Percentiles rank a stretch among this genome's conserved stretches.
Evolutionary conservation across 2,888 invertebrate species (phyloP).

Genomic region (Drosophila flavopinicola): DNA sequence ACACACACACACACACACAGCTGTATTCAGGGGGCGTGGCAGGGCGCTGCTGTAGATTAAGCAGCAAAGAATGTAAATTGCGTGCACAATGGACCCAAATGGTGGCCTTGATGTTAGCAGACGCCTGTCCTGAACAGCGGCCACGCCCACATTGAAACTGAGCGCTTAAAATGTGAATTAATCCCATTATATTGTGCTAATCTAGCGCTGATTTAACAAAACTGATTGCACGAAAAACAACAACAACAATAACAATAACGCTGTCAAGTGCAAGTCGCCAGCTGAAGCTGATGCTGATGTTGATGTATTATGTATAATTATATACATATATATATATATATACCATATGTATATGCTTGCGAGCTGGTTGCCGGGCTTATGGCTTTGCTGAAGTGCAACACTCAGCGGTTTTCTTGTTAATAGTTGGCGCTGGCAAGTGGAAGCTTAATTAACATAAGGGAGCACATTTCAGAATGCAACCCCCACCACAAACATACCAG

Average conservation of each 20-base stretch:
- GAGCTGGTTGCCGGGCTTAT: slow-evolving; percentile 20
- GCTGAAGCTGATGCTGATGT: slow-evolving; percentile 21
- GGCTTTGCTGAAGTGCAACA: slow-evolving; percentile 48
- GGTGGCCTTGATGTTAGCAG: slow-evolving; percentile 59
- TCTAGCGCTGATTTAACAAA: slow-evolving; percentile 62
- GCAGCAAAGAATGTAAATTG: slow-evolving; percentile 31
- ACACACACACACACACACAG: slow-evolving; percentile 8
- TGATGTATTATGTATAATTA: slow-evolving; percentile 6
- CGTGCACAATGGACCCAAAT: slow-evolving; percentile 54
- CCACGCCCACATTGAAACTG: slow-evolving; percentile 21
- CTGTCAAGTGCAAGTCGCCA: slow-evolving; percentile 42
- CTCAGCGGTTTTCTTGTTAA: slow-evolving; percentile 71
- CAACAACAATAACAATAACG: slow-evolving; percentile 7
- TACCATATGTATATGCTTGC: slow-evolving; percentile 4
- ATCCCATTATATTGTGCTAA: slow-evolving; percentile 63
- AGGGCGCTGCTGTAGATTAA: neutral
- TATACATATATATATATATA: neutral
- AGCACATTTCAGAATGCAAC: slow-evolving; percentile 45
- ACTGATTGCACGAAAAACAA: slow-evolving; percentile 53
- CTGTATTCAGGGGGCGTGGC: neutral
- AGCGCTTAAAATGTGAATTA: slow-evolving; percentile 42
- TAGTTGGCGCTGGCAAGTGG: slow-evolving; percentile 70
- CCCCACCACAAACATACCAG: neutral
- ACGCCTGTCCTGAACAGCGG: slow-evolving; percentile 43
- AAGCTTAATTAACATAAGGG: slow-evolving; percentile 76